phyloP scores from a whole-genome alignment of 2,888 invertebrate genomes.

The Chorisops tibialis region DNA sequence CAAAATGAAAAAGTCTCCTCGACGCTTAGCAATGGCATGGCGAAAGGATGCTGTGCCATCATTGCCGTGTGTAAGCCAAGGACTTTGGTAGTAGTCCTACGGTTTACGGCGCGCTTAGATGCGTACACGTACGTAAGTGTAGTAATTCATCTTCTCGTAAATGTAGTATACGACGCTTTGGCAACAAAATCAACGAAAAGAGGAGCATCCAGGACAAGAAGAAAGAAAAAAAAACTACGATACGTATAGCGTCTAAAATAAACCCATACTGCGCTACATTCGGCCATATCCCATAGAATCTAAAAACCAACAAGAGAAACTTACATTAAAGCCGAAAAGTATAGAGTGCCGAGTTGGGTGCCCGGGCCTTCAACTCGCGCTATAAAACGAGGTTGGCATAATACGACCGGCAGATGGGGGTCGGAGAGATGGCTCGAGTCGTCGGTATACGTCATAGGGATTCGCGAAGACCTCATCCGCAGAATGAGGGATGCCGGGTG shows the following conservation, averaged over 20 bases:
- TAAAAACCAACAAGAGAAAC: conserved; percentile 28
- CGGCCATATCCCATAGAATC: conserved; percentile 16
- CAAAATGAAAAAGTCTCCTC: not conserved
- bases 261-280: conserved; percentile 1
- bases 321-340: conserved; percentile 30
- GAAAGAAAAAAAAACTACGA: conserved; percentile 3
- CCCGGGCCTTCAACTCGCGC: conserved; percentile 11
- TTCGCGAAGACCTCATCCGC: conserved; percentile 2
- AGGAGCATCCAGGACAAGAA: not conserved
- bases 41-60: too few species aligned
- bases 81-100: too few species aligned
- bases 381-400: conserved; percentile 27
- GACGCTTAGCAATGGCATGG: not conserved
- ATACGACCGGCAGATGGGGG: not conserved
- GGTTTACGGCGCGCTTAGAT: conserved; percentile 11
- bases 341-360: conserved; percentile 27
- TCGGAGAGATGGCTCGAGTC: not conserved
- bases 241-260: conserved; percentile 14
- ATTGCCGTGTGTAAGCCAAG: too few species aligned
- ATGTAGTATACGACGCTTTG: not conserved
- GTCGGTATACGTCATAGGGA: not conserved
- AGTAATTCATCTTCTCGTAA: conserved; percentile 30
- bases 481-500: conserved; percentile 2
- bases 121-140: conserved; percentile 26
- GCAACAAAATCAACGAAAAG: not conserved